Percentiles rank a stretch among this genome's conserved stretches.
Conservation (phyloP, 2,113 vertebrate species). For the Donacobius atricapilla region DNA sequence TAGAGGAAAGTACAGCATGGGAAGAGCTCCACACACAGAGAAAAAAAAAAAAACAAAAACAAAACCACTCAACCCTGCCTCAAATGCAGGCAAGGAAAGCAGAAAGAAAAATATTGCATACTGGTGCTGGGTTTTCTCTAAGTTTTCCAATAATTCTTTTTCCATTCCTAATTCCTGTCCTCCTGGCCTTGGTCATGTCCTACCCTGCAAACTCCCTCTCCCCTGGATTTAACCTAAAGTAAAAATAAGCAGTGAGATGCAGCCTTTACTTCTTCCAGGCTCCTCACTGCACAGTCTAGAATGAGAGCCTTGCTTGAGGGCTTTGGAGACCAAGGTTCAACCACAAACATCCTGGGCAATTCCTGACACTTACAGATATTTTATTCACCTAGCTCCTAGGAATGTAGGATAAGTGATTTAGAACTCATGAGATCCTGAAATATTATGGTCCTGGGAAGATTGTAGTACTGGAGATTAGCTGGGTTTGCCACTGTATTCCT, state of each 20-base stretch:
- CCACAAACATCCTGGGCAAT: neutral
- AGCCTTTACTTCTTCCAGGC: neutral
- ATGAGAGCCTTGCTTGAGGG: neutral
- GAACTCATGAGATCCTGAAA: neutral
- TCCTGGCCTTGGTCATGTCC: neutral
- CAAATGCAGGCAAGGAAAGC: neutral
- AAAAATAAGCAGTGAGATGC: neutral
- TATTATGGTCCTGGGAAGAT: neutral
- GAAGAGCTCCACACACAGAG: neutral
- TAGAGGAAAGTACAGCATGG: neutral
- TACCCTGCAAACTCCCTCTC: neutral
- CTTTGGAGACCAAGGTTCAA: neutral
- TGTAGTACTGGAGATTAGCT: neutral
- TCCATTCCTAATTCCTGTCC: neutral
- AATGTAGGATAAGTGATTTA: neutral
- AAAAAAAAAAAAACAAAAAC: no score
- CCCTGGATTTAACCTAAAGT: neutral
- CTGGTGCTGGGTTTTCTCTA: neutral
- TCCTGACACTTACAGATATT: neutral
- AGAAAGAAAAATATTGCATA: neutral
- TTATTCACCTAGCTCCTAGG: neutral
- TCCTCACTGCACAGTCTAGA: neutral
- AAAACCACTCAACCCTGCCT: neutral
- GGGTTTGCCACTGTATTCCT: neutral
- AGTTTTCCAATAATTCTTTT: neutral